Conservation (phyloP, 1,140 invertebrate genomes). For the Macrocentrus cingulum region DNA sequence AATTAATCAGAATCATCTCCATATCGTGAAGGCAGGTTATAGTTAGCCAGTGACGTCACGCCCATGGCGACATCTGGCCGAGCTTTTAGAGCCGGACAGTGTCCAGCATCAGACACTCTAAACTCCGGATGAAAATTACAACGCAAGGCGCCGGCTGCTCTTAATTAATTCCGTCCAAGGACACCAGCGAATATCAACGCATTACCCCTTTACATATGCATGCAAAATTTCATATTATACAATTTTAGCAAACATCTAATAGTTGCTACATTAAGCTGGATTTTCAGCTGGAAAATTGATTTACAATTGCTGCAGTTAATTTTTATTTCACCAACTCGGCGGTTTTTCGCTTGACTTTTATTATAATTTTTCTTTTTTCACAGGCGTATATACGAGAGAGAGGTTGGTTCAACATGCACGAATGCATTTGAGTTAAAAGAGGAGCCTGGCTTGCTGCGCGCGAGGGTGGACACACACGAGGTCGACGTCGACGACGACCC, state of each 20-base stretch:
- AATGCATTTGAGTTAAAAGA: conserved; percentile 1
- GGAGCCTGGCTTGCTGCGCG: not conserved
- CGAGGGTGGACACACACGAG: not conserved
- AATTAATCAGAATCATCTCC: conserved; percentile 61
- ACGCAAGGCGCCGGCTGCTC: conserved; percentile 44
- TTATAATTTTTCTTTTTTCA: conserved; percentile 6
- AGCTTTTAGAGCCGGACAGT: conserved; percentile 48
- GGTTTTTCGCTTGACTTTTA: conserved; percentile 4
- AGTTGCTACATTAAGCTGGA: conserved; percentile 19
- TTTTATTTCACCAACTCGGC: not conserved
- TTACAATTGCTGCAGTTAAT: conserved; percentile 25
- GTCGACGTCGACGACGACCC: too few relatives aligned
- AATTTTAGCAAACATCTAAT: too few relatives aligned
- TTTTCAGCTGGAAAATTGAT: conserved; percentile 28
- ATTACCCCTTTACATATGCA: too few relatives aligned
- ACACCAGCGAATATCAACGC: too few relatives aligned
- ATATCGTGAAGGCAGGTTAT: conserved; percentile 48
- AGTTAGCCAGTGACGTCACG: conserved; percentile 61
- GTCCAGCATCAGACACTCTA: conserved; percentile 41
- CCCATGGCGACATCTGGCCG: conserved; percentile 56
- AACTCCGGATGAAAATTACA: conserved; percentile 48
- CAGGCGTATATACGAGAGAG: not conserved
- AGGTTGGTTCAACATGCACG: too few relatives aligned
- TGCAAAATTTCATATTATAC: too few relatives aligned
- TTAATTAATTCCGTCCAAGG: conserved; percentile 49